Evolutionary conservation across 2,113 vertebrate species (phyloP).

Genomic region (Cisticola juncidis): DNA sequence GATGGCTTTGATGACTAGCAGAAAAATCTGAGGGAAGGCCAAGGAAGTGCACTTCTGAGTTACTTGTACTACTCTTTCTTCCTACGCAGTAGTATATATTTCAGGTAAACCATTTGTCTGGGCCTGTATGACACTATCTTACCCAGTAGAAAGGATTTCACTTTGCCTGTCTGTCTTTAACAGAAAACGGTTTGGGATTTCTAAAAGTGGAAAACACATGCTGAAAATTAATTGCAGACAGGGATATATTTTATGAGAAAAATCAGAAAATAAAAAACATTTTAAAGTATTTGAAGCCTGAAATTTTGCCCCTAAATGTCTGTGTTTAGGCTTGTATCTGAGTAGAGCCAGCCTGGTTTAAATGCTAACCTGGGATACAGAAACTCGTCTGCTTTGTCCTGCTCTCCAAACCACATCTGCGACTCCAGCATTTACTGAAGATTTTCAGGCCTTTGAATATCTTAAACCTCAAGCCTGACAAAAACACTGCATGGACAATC

Average conservation of each 20-base stretch:
- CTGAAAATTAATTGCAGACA: neutral
- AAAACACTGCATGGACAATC: neutral
- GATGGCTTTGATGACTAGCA: constrained; percentile 4
- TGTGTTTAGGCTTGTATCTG: neutral
- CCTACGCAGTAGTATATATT: neutral
- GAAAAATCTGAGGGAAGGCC: neutral
- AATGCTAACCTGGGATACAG: neutral
- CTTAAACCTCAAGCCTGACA: neutral
- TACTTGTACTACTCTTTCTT: neutral
- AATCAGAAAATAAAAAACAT: neutral
- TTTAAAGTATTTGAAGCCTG: neutral
- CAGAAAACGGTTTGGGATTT: neutral
- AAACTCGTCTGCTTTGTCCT: neutral
- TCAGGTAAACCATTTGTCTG: neutral
- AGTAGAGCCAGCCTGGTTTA: neutral
- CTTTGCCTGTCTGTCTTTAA: neutral
- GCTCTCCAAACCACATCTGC: neutral
- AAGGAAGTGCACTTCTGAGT: neutral
- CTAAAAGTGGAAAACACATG: neutral
- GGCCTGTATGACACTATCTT: neutral
- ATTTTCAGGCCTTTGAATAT: neutral
- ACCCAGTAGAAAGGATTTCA: neutral
- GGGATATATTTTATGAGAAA: neutral
- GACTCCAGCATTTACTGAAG: neutral
- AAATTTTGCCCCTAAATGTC: neutral